These are phyloP conservation scores for Aplysia californica DNA, from an alignment of 1,140 invertebrate species.

Conservation along the genomic window DNA sequence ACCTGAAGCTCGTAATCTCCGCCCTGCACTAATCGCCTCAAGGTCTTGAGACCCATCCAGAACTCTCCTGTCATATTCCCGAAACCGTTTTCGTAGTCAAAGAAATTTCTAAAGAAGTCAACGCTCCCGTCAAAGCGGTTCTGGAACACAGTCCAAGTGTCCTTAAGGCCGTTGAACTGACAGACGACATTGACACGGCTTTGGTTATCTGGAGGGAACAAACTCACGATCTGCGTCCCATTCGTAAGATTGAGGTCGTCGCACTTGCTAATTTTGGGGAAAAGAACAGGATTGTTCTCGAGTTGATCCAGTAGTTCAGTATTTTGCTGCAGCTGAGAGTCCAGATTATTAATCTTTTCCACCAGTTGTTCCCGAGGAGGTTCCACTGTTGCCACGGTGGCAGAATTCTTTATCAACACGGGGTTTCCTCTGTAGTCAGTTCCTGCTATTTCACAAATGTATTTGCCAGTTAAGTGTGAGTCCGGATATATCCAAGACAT, in stretches of 20 bases:
- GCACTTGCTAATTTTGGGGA: background rate
- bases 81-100: constrained; percentile 30
- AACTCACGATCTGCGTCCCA: background rate
- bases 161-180: background rate
- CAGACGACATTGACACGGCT: background rate
- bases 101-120: constrained; percentile 26
- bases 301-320: background rate
- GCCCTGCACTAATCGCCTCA: constrained; percentile 4
- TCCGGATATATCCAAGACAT: background rate
- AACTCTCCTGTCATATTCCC: constrained; percentile 29
- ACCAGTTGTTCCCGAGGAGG: background rate
- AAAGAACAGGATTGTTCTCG: background rate
- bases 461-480: background rate
- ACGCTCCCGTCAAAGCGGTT: constrained; percentile 58
- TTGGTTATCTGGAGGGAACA: background rate
- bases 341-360: background rate
- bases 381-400: background rate
- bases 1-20: background rate
- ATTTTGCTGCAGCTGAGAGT: background rate
- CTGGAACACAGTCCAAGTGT: constrained; percentile 73
- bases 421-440: background rate
- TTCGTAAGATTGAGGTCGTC: background rate
- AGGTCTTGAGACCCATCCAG: constrained; percentile 48
- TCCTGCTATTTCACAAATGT: background rate
- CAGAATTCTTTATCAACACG: background rate